Evolutionary conservation across 2,888 invertebrate genomes (phyloP).

Genomic region (Ochropleura leucogaster): DNA sequence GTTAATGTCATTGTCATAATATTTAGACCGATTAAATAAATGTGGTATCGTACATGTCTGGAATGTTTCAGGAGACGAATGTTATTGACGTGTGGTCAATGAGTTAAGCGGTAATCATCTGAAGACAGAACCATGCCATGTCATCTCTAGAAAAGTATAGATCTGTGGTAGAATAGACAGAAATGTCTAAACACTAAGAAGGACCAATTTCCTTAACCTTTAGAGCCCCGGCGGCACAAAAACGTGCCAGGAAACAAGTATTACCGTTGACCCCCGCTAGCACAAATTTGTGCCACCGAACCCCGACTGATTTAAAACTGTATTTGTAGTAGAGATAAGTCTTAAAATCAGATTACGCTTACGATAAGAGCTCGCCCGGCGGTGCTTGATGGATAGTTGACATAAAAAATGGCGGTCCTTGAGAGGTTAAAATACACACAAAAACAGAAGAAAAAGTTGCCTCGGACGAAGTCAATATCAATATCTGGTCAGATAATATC

Average conservation of each 20-base stretch:
- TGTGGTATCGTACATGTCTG: neutral
- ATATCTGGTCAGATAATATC: neutral
- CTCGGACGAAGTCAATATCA: neutral
- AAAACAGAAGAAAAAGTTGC: neutral
- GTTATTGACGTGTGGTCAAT: neutral
- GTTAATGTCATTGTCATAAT: slow-evolving; percentile 33
- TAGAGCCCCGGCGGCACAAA: too few relatives aligned
- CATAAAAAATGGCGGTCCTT: too few relatives aligned
- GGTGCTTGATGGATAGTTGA: too few relatives aligned
- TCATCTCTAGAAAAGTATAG: neutral
- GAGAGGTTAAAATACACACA: neutral
- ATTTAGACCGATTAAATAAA: slow-evolving; percentile 2
- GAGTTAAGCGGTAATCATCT: neutral
- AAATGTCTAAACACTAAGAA: neutral
- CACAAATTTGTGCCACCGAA: too few relatives aligned
- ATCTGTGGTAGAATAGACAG: neutral
- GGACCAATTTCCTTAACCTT: too few relatives aligned
- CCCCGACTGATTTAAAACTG: too few relatives aligned
- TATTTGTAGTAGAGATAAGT: too few relatives aligned
- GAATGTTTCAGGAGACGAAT: neutral
- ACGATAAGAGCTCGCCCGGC: too few relatives aligned
- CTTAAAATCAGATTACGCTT: too few relatives aligned
- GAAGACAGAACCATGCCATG: neutral
- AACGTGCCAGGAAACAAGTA: too few relatives aligned
- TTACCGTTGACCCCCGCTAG: too few relatives aligned